Base-by-base conservation (phyloP, 2,888 invertebrate genomes). In the Dendrolimus houi region DNA sequence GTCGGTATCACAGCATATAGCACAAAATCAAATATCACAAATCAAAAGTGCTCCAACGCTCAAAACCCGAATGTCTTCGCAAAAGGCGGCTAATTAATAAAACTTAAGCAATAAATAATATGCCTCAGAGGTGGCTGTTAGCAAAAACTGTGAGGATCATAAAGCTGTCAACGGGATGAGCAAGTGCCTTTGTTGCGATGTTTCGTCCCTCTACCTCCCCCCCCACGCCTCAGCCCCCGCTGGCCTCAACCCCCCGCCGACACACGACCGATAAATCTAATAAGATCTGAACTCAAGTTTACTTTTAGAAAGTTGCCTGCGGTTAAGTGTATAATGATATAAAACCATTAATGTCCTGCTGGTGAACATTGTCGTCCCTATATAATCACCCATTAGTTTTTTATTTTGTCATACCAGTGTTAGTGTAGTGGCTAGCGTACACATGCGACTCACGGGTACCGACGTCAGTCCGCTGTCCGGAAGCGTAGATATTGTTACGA, bases 131-230 rank as follows among this genome's bases (percentile, higher is more conserved):
- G 81, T 76, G 81, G 85, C 85, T 82, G 87, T 89, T 90, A 85
- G 88, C 88, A 91, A 91, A 91, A 91, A 91, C 89, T 90, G 88
- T 83, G 85, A 82, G 85, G 83, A 85, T 89, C 89, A 90, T 91
- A 91, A 91, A 91, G 69, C 89, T 91, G 91, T 91, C 91, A 71
- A 63, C 85, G 71, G 47, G 81, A 86, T 90, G 91, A 91, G 81
- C 80, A 79, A 91, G 78, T 87, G 90, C 89, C 88, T 89, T 91
- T 90, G 90, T 87, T 83, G 86, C 84, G 69, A 72, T 83, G 79
- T 85, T 82, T 75, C 81, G 81, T 77, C 70, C 75, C 71, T 67
- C 70, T 47, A 2, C 47, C 47, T 2, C 47, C 47, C 8, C 47
- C 47, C 47, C 12, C 47, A 6, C 47, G 2, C 12, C 12, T 12